Percentiles rank a stretch among this genome's conserved stretches.
Conservation (phyloP, 2,888 invertebrate species). For the Allolobophora icterica region DNA sequence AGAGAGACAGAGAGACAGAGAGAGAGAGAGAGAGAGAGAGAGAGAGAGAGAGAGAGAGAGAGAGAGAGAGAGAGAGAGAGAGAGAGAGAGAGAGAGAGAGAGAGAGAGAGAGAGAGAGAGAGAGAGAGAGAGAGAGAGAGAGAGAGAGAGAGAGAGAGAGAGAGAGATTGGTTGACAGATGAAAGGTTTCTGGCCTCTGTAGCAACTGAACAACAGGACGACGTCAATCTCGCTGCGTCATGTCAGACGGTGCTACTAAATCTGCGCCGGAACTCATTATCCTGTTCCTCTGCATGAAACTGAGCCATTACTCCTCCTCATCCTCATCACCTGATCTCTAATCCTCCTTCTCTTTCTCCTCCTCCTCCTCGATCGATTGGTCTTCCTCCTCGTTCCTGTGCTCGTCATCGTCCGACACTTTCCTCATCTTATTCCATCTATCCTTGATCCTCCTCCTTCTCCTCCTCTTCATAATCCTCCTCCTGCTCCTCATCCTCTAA, state of each 20-base stretch:
- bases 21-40: background rate
- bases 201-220: background rate
- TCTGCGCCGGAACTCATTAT: background rate
- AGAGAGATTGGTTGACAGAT: background rate
- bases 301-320: background rate
- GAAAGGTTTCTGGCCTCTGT: background rate
- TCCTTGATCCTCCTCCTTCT: background rate
- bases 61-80: background rate
- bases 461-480: background rate
- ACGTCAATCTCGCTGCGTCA: slow-evolving; percentile 8
- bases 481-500: background rate
- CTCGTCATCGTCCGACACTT: background rate
- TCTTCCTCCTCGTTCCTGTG: background rate
- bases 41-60: too few relatives aligned
- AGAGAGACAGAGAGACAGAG: background rate
- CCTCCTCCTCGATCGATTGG: background rate
- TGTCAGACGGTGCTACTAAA: background rate
- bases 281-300: background rate
- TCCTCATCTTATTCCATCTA: background rate
- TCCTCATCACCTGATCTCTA: background rate
- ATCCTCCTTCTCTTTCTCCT: background rate
- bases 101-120: background rate
- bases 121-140: background rate
- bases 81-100: background rate
- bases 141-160: background rate